Conservation (phyloP, 1,140 invertebrate genomes). For the Eriocheir sinensis region DNA sequence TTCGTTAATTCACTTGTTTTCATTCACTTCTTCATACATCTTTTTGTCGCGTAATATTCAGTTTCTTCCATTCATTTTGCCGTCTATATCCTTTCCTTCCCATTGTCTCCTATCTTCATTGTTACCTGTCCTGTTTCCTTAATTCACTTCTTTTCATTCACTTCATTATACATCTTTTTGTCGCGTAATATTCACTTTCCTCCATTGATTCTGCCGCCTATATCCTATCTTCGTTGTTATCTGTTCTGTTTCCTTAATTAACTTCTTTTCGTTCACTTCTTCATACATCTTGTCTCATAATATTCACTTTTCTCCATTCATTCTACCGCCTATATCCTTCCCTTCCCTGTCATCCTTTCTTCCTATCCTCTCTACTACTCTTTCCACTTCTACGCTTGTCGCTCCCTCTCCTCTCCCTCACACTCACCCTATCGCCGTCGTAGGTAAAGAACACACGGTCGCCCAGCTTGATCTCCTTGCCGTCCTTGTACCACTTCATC, state of each 20-base stretch:
- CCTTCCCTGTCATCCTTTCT: too few relatives aligned
- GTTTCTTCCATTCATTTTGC: not conserved
- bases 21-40: not conserved
- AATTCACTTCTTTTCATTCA: not conserved
- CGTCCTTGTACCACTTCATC: slow-evolving; percentile 89
- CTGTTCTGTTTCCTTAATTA: slow-evolving; percentile 4
- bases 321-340: too few relatives aligned
- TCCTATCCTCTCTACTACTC: not conserved
- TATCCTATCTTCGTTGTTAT: not conserved
- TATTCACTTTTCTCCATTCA: too few relatives aligned
- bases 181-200: not conserved
- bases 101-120: not conserved
- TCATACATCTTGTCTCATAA: not conserved
- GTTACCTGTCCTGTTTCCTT: slow-evolving; percentile 22
- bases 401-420: not conserved
- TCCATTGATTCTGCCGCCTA: not conserved
- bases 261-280: not conserved
- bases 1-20: not conserved
- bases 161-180: not conserved
- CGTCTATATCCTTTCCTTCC: too few relatives aligned
- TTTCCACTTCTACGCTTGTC: not conserved
- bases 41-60: not conserved
- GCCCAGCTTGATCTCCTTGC: slow-evolving; percentile 86
- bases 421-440: slow-evolving; percentile 81
- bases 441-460: slow-evolving; percentile 90